Evolutionary conservation across 2,113 vertebrate species (phyloP).

Genomic region (Larimichthys crocea): DNA sequence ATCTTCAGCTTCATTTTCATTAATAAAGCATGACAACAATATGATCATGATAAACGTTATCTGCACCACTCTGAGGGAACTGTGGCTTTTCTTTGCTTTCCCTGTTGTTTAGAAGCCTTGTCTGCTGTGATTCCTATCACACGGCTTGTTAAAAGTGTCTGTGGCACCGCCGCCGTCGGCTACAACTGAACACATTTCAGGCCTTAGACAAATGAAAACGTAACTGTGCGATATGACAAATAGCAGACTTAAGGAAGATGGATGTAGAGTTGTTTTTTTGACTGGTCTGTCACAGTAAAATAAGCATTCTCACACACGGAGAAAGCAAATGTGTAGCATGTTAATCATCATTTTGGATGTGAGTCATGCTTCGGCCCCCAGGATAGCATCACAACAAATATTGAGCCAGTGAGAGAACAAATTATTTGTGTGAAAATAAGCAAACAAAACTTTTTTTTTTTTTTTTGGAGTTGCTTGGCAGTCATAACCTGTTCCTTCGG

Average conservation of each 20-base stretch:
- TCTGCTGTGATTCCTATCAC: constrained; percentile 1
- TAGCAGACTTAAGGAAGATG: constrained; percentile 50
- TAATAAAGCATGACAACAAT: constrained; percentile 18
- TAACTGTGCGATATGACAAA: constrained; percentile 50
- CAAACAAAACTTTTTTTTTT: not conserved
- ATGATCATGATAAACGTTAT: not conserved
- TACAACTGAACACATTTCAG: not conserved
- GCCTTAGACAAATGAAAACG: constrained; percentile 41
- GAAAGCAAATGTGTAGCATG: constrained; percentile 24
- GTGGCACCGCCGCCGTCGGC: not conserved
- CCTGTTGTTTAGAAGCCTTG: not conserved
- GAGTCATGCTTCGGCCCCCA: constrained; percentile 29
- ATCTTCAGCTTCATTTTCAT: not conserved
- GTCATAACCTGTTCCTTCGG: not conserved
- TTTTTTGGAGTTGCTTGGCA: not conserved
- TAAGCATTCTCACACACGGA: constrained; percentile 32
- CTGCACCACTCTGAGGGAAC: not conserved
- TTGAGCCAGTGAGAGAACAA: constrained; percentile 2
- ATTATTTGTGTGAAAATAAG: constrained; percentile 21
- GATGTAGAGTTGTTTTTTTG: constrained; percentile 42
- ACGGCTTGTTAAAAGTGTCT: constrained; percentile 22
- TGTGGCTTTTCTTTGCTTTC: not conserved
- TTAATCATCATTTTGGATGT: constrained; percentile 51
- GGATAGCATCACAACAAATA: constrained; percentile 20
- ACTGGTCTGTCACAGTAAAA: constrained; percentile 37